Evolutionary conservation across 2,113 vertebrate species (phyloP).

Genomic region (Syngnathus scovelli): DNA sequence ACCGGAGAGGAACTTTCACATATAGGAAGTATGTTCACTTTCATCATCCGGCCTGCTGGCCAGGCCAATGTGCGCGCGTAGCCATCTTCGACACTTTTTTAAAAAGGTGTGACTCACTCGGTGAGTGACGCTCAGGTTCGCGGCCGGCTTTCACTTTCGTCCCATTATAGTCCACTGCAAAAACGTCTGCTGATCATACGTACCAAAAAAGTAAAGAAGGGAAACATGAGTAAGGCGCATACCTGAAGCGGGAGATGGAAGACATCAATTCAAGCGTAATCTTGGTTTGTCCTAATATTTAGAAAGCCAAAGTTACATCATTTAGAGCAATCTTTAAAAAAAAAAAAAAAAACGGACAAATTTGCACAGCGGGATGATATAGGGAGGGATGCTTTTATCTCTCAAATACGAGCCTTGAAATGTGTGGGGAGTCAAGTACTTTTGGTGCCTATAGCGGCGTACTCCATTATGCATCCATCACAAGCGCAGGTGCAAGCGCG

Average conservation of each 20-base stretch:
- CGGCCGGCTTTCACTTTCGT: background rate
- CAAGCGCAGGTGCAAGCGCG: constrained; percentile 20
- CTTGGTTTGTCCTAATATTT: constrained; percentile 18
- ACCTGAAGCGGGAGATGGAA: background rate
- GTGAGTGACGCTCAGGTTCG: too few relatives aligned
- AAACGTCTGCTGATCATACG: background rate
- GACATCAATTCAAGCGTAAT: background rate
- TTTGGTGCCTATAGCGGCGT: constrained; percentile 17
- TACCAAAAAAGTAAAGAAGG: background rate
- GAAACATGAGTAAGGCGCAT: background rate
- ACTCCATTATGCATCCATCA: background rate
- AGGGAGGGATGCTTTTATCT: constrained; percentile 34
- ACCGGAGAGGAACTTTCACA: background rate
- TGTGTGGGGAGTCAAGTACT: constrained; percentile 35
- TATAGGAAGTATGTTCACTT: background rate
- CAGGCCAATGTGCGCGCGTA: background rate
- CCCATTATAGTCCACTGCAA: background rate
- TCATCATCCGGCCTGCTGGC: background rate
- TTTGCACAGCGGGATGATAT: constrained; percentile 10
- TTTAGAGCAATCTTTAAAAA: constrained; percentile 7
- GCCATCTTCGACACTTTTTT: too few relatives aligned
- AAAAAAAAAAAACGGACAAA: background rate
- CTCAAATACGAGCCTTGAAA: constrained; percentile 29
- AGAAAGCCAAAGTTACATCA: constrained; percentile 8
- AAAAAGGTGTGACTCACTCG: too few relatives aligned